phyloP scores from a whole-genome alignment of 2,888 invertebrate species.

The Chaitophorus viminalis region DNA sequence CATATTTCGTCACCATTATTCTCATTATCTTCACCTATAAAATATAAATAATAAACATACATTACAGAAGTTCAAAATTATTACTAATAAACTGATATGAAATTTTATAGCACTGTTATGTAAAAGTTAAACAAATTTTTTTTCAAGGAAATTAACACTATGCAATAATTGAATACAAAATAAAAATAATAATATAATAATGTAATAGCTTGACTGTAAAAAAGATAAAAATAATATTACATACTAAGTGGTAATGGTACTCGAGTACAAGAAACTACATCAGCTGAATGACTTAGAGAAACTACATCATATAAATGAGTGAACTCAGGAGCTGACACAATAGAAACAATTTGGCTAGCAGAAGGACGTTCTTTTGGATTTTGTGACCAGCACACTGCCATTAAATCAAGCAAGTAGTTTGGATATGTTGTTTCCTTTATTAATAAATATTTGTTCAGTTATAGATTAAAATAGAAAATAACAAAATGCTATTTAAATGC shows the following conservation, averaged over 20 bases:
- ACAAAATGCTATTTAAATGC: neutral
- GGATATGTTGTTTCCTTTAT: slow-evolving; percentile 82
- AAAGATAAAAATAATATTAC: slow-evolving; percentile 4
- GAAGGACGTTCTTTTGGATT: slow-evolving; percentile 83
- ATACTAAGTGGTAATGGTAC: slow-evolving; percentile 67
- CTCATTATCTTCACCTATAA: slow-evolving; percentile 52
- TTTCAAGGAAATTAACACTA: neutral
- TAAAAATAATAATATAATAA: no score
- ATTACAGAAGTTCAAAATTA: neutral
- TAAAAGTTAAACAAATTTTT: neutral
- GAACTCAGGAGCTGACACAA: slow-evolving; percentile 92
- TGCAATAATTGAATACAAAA: neutral
- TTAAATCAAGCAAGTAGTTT: slow-evolving; percentile 88
- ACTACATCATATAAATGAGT: slow-evolving; percentile 85
- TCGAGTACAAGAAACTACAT: slow-evolving; percentile 74
- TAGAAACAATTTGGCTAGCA: slow-evolving; percentile 92
- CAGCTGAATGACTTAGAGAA: slow-evolving; percentile 76
- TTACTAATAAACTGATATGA: neutral
- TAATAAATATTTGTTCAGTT: neutral
- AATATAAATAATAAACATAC: neutral
- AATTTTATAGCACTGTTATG: neutral
- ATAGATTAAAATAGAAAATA: neutral
- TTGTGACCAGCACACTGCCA: slow-evolving; percentile 96
- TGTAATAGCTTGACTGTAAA: neutral
- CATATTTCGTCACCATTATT: slow-evolving; percentile 74